Percentiles rank a stretch among this genome's conserved stretches.
Conservation (phyloP, 2,888 invertebrate species). For the Dasysyrphus tricinctus region DNA sequence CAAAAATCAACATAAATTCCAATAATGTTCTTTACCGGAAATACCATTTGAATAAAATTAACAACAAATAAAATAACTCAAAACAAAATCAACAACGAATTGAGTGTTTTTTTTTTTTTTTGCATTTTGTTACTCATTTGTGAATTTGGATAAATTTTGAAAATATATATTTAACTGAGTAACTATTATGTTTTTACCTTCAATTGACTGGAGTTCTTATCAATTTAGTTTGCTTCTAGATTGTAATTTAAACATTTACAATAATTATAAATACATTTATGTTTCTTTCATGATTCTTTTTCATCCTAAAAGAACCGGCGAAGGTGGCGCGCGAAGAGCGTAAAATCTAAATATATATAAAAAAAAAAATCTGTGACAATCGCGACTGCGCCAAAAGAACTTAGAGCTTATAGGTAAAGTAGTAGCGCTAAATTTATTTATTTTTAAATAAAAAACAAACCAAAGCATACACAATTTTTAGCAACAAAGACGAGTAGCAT, state of each 20-base stretch:
- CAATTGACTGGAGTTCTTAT: too few relatives aligned
- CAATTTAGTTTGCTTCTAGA: too few relatives aligned
- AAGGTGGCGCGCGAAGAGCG: neutral
- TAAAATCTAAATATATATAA: constrained; percentile 57
- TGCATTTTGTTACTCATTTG: too few relatives aligned
- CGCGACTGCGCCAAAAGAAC: constrained; percentile 64
- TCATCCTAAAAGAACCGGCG: constrained; percentile 39
- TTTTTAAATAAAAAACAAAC: constrained; percentile 45
- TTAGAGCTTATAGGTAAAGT: constrained; percentile 19
- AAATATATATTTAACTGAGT: too few relatives aligned
- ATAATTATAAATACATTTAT: neutral
- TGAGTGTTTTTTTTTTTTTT: too few relatives aligned
- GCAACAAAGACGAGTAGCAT: constrained; percentile 14
- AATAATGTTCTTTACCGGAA: neutral
- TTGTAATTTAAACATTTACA: neutral
- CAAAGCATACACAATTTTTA: constrained; percentile 43
- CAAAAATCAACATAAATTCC: too few relatives aligned
- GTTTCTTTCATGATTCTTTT: constrained; percentile 5
- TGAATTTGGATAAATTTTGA: too few relatives aligned
- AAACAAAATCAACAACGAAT: too few relatives aligned
- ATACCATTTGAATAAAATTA: neutral
- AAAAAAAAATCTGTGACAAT: constrained; percentile 52
- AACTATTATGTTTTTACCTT: too few relatives aligned
- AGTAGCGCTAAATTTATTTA: constrained; percentile 66
- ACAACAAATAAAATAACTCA: too few relatives aligned